phyloP scores from a whole-genome alignment of 2,888 invertebrate genomes.

The Oligia latruncula region DNA sequence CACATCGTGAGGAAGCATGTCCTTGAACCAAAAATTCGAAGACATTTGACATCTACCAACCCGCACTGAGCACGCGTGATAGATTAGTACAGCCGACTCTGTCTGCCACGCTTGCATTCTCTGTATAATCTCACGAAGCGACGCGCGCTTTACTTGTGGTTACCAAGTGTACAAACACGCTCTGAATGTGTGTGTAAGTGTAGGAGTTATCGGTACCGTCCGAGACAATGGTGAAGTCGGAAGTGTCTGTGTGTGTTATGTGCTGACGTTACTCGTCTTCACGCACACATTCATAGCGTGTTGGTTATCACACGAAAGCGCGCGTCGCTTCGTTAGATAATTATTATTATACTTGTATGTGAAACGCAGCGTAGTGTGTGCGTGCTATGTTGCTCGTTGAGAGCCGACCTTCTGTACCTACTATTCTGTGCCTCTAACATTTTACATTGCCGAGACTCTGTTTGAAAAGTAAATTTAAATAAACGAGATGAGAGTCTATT shows the following conservation, averaged over 20 bases:
- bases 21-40: not conserved
- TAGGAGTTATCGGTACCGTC: not conserved
- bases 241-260: not conserved
- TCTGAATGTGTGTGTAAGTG: not conserved
- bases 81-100: not conserved
- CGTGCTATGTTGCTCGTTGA: not conserved
- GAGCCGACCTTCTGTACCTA: not conserved
- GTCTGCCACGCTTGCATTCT: not conserved
- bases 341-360: not conserved
- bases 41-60: not conserved
- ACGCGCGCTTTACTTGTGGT: not conserved
- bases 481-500: conserved; percentile 43
- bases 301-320: not conserved
- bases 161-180: not conserved
- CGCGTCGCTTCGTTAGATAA: not conserved
- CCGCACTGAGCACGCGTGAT: too few species aligned
- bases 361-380: not conserved
- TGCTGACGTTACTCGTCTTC: not conserved
- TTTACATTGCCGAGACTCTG: conserved; percentile 39
- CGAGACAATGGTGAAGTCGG: not conserved
- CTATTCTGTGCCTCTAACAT: conserved; percentile 22
- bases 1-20: not conserved
- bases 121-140: not conserved
- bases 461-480: conserved; percentile 59
- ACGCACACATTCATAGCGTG: not conserved